phyloP scores from a whole-genome alignment of 2,888 invertebrate species.

The Linnaemya tessellans region DNA sequence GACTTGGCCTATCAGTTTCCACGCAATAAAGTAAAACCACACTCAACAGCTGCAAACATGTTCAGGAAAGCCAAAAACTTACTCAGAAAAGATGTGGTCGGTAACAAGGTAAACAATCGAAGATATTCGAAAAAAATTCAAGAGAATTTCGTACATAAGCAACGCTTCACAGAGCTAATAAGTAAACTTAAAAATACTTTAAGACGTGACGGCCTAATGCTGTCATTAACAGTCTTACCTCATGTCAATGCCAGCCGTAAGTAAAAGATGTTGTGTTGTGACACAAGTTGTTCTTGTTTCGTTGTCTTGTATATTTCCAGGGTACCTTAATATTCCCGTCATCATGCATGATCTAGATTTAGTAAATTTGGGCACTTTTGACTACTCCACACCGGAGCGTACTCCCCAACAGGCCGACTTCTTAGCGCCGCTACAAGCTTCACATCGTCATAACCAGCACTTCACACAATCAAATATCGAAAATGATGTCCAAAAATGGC shows the following conservation, averaged over 20 bases:
- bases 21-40: conserved; percentile 88
- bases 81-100: conserved; percentile 82
- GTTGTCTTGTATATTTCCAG: conserved; percentile 81
- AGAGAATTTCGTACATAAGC: conserved; percentile 90
- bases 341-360: conserved; percentile 90
- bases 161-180: conserved; percentile 89
- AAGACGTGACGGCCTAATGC: conserved; percentile 86
- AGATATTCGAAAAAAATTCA: conserved; percentile 84
- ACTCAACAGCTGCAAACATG: conserved; percentile 86
- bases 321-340: conserved; percentile 89
- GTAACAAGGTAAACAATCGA: conserved; percentile 84
- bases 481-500: conserved; percentile 87
- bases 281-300: background rate
- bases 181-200: conserved; percentile 89
- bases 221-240: conserved; percentile 89
- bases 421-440: conserved; percentile 88
- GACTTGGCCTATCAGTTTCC: conserved; percentile 95
- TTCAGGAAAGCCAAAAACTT: conserved; percentile 80
- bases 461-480: conserved; percentile 87
- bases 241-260: conserved; percentile 90
- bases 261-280: conserved; percentile 71
- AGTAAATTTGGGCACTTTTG: conserved; percentile 90
- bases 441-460: conserved; percentile 87
- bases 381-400: conserved; percentile 89
- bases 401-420: conserved; percentile 91